phyloP scores from a whole-genome alignment of 2,797 vertebrate species.

The Xenentodon cancila region DNA sequence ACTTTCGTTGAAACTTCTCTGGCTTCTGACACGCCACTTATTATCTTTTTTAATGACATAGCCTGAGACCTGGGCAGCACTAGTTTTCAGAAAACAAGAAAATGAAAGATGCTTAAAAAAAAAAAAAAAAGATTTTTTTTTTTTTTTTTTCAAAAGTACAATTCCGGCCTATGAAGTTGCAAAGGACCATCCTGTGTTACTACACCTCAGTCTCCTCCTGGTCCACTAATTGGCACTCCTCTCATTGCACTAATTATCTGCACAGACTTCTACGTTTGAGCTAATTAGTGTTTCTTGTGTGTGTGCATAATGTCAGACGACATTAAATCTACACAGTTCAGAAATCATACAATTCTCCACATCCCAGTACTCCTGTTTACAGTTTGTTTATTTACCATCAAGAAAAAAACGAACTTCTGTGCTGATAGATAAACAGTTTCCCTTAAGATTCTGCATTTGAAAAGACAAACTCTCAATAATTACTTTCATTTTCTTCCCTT shows the following conservation, averaged over 20 bases:
- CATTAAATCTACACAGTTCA: conserved; percentile 43
- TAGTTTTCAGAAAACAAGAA: no score
- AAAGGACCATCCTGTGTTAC: background rate
- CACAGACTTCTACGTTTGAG: conserved; percentile 45
- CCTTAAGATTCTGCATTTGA: conserved; percentile 47
- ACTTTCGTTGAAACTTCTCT: no score
- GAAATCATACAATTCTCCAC: conserved; percentile 36
- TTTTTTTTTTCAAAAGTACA: no score
- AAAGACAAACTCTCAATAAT: conserved; percentile 53
- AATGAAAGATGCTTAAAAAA: no score
- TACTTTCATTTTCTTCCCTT: conserved; percentile 25
- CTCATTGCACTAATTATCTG: conserved; percentile 48
- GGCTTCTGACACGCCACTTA: no score
- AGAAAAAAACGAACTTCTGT: conserved; percentile 25
- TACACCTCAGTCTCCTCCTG: conserved; percentile 26
- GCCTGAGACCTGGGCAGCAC: no score
- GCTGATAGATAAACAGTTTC: conserved; percentile 37
- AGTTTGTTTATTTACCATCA: conserved; percentile 55
- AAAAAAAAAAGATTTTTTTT: no score
- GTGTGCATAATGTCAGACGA: conserved; percentile 36
- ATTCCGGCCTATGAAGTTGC: background rate
- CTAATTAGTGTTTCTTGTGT: conserved; percentile 61
- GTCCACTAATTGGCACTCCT: conserved; percentile 56
- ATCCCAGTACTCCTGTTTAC: conserved; percentile 21
- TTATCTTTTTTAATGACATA: no score